Conservation (phyloP, 2,113 vertebrate species). For the Diadophis punctatus region DNA sequence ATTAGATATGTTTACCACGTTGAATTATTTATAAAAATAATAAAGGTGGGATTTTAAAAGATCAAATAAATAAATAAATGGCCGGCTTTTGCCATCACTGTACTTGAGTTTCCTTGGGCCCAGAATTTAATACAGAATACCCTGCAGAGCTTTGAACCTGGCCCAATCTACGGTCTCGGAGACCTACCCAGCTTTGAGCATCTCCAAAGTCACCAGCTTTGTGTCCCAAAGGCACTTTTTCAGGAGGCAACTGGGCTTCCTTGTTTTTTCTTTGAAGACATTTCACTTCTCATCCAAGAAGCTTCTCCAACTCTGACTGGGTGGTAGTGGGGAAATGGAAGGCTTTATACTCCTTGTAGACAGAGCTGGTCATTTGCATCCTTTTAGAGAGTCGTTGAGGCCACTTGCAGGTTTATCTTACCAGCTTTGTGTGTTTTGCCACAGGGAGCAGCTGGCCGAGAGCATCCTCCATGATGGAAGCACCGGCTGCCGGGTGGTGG, state of each 20-base stretch:
- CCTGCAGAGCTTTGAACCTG: background rate
- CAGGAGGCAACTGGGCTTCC: too few species aligned
- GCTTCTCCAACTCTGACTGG: too few species aligned
- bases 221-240: too few species aligned
- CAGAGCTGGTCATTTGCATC: too few species aligned
- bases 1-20: background rate
- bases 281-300: too few species aligned
- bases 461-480: constrained; percentile 96
- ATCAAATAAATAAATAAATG: background rate
- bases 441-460: constrained; percentile 92
- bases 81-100: background rate
- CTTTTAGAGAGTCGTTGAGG: too few species aligned
- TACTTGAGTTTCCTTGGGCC: background rate
- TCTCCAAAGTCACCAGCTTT: background rate
- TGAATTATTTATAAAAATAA: background rate
- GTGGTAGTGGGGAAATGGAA: too few species aligned
- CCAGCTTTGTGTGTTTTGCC: background rate
- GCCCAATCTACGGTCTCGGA: background rate
- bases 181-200: too few species aligned
- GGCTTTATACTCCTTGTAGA: too few species aligned
- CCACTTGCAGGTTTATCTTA: too few species aligned
- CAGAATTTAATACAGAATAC: background rate
- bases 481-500: constrained; percentile 90
- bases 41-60: background rate
- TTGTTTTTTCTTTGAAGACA: too few species aligned